Evolutionary conservation across 2,113 vertebrate species (phyloP), one percentile per base, ranked within the genome.

Genomic region (Tichodroma muraria): DNA sequence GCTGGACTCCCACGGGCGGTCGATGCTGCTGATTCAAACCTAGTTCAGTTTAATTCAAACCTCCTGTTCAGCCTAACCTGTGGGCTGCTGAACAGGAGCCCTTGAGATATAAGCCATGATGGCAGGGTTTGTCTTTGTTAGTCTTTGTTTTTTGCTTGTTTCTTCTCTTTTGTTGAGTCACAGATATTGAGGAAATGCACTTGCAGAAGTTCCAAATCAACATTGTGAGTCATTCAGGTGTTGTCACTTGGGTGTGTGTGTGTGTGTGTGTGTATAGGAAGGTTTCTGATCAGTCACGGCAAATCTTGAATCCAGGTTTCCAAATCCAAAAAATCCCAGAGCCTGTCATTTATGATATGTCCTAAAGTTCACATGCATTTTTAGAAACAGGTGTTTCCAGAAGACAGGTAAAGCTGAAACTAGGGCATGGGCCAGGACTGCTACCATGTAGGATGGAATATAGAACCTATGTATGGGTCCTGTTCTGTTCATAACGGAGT

Each of bases 1-100:
- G 18, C 44, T 3, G 44, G 25, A 24, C 37, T 76, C 9, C 31
- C 3, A 3, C 0, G 0, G 21, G 22, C 8, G 1, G 27, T 38
- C 1, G 1, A 5, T 38, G 15, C 11, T 89, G 47, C 49, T 42
- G 2, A n/a, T 54, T 52, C 45, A 53, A 73, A 78, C n/a, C 24
- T 30, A 11, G 42, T 44, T 44, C 42, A 11, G n/a, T n/a, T n/a
- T n/a, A n/a, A n/a, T n/a, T n/a, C n/a, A n/a, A n/a, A n/a, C n/a
- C n/a, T n/a, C n/a, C n/a, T n/a, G 40, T 40, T 40, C 40, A 40
- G 40, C 40, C 40, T 40, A 40, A 17, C 13, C 38, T 40, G 19
- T 21, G 15, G 14, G 49, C 70, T 70, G 47, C 52, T 40, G 27
- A 76, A 18, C 30, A 54, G 72, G 25, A 81, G 19, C 15, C 42